Evolutionary conservation across 2,888 invertebrate genomes (phyloP), one percentile per base, ranked within the genome.

Genomic region (Eupithecia subfuscata): DNA sequence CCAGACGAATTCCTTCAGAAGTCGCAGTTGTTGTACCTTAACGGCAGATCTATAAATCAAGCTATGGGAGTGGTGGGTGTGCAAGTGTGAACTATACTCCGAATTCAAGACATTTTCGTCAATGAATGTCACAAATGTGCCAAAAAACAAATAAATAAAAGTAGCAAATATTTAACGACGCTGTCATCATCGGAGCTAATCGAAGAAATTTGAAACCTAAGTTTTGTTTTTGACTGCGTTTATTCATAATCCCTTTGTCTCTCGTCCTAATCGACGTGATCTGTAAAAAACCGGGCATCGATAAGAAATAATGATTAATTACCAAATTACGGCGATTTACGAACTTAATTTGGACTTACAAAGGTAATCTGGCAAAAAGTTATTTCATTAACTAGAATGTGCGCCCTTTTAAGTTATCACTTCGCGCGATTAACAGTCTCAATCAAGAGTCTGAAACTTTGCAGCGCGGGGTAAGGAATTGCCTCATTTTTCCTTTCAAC

Each of bases 401-500:
- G 40, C 67, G 30, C 30, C 74, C 22, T 7, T 22, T 6, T 67
- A 67, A 22, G 37, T 71, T 72, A 22, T 69, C 43, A 68, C 74
- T 74, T 71, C 72, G 40, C 14, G 74, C 16, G 65, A 72, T 75
- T 82, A 78, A 83, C 80, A 77, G 79, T 79, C 84, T 82, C 82
- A 81, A 86, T 84, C 83, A 83, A 80, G 83, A 74, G 77, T 73
- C 78, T 72, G 75, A 83, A 82, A 79, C 83, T 83, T 68, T 75
- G 70, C 75, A 75, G 80, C 82, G 80, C 69, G 63, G 78, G 76
- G 77, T 71, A 78, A 84, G 79, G 72, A 83, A 86, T 84, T 79
- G 78, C 80, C 79, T 80, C 75, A 85, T 85, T 84, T 84, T 84
- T 80, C 76, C 74, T 73, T 80, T 67, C 77, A 81, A 83, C 80